Conservation (phyloP, 2,888 invertebrate genomes). For the Drosophila crucigera region DNA sequence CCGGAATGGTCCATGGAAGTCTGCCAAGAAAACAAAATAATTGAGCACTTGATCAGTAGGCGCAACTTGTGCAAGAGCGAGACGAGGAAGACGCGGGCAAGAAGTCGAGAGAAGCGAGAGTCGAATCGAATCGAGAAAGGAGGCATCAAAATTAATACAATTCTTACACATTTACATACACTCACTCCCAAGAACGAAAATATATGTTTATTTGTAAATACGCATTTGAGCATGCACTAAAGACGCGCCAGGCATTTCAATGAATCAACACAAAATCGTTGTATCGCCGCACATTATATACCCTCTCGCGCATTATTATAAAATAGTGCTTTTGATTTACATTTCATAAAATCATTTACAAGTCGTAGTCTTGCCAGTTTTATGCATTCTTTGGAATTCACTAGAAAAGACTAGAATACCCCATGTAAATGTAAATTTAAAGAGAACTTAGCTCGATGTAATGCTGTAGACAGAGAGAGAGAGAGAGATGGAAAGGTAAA, state of each 20-base stretch:
- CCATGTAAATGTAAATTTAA: conserved; percentile 2
- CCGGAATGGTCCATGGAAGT: conserved; percentile 81
- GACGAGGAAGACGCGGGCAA: background rate
- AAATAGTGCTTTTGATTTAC: background rate
- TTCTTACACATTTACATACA: background rate
- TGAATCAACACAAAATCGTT: background rate
- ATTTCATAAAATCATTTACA: background rate
- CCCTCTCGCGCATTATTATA: background rate
- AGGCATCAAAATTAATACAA: conserved; percentile 31
- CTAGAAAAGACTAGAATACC: background rate
- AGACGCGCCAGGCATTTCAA: conserved; percentile 6
- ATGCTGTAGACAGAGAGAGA: conserved; percentile 19
- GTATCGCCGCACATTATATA: background rate
- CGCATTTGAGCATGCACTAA: background rate
- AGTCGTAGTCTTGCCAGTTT: too few species aligned
- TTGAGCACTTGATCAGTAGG: conserved; percentile 77
- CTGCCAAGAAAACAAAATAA: conserved; percentile 65
- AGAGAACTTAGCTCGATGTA: conserved; percentile 1
- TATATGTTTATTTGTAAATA: conserved; percentile 4
- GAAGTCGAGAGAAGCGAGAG: background rate
- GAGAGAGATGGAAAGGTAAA: conserved; percentile 23
- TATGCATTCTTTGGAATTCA: background rate
- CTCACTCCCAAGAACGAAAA: conserved; percentile 1
- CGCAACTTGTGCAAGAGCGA: conserved; percentile 24
- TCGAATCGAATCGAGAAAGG: conserved; percentile 4